phyloP scores from a whole-genome alignment of 2,113 vertebrate genomes.

The Capreolus pygargus region DNA sequence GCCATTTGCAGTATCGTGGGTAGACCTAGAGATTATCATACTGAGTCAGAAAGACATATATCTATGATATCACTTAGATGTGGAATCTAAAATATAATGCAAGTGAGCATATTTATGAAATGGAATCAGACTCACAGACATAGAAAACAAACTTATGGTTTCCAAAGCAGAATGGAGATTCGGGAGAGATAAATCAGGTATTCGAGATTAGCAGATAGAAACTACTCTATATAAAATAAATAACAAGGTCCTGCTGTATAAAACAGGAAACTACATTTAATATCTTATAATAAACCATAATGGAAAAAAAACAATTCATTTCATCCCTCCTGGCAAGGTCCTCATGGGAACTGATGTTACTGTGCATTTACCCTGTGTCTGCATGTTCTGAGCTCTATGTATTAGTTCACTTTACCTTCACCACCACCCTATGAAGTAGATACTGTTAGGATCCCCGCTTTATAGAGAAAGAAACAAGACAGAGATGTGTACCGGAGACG shows the following conservation, averaged over 20 bases:
- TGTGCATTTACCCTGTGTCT: neutral
- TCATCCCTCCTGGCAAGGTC: neutral
- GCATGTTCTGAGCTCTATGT: neutral
- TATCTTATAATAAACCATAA: neutral
- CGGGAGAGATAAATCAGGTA: neutral
- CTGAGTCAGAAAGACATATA: neutral
- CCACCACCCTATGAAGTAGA: neutral
- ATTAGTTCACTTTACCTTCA: neutral
- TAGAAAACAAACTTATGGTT: neutral
- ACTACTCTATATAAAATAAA: neutral
- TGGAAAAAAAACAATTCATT: neutral
- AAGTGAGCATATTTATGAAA: neutral
- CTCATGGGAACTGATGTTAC: fast-evolving
- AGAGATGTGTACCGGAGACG: neutral
- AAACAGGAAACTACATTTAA: neutral
- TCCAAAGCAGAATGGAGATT: neutral
- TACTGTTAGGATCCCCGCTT: neutral
- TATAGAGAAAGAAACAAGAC: neutral
- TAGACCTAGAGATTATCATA: neutral
- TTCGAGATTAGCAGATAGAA: neutral
- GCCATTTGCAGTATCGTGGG: neutral
- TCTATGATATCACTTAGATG: neutral
- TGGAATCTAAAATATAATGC: neutral
- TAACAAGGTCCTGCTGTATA: neutral
- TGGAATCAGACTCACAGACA: neutral